These are phyloP conservation scores for Halesus radiatus DNA, from an alignment of 1,140 invertebrate species.

Conservation along the genomic window DNA sequence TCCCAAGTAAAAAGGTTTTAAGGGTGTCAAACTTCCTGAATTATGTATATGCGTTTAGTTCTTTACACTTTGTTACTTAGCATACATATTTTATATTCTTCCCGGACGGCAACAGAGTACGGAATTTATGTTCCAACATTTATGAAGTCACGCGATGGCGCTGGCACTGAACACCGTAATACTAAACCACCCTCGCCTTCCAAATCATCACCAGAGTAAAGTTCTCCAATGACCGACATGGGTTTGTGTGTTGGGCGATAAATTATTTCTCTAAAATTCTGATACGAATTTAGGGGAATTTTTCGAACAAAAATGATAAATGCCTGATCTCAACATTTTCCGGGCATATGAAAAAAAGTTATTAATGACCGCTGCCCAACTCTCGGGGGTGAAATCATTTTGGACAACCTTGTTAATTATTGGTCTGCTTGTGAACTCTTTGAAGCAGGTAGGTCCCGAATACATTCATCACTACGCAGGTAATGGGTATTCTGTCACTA, in stretches of 20 bases:
- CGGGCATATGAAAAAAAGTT: conserved; percentile 19
- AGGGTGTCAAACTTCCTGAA: no score
- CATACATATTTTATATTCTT: no score
- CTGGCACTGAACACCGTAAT: background rate
- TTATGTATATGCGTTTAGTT: no score
- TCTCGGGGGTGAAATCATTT: no score
- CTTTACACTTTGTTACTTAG: background rate
- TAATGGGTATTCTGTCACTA: no score
- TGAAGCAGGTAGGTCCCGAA: no score
- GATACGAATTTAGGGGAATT: conserved; percentile 28
- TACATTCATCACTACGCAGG: background rate
- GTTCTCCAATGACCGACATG: background rate
- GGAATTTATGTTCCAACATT: background rate
- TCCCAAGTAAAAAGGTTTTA: no score
- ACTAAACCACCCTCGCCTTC: background rate
- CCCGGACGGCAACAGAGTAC: no score
- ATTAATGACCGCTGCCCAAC: background rate
- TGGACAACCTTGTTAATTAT: no score
- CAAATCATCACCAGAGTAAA: background rate
- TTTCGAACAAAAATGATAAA: conserved; percentile 23
- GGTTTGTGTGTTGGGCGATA: conserved; percentile 8
- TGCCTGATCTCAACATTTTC: conserved; percentile 18
- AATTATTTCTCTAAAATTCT: conserved; percentile 27
- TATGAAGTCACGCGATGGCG: conserved; percentile 19
- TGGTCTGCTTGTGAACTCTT: no score